Evolutionary conservation across 2,888 invertebrate species (phyloP).

Genomic region (Chirona hameri): DNA sequence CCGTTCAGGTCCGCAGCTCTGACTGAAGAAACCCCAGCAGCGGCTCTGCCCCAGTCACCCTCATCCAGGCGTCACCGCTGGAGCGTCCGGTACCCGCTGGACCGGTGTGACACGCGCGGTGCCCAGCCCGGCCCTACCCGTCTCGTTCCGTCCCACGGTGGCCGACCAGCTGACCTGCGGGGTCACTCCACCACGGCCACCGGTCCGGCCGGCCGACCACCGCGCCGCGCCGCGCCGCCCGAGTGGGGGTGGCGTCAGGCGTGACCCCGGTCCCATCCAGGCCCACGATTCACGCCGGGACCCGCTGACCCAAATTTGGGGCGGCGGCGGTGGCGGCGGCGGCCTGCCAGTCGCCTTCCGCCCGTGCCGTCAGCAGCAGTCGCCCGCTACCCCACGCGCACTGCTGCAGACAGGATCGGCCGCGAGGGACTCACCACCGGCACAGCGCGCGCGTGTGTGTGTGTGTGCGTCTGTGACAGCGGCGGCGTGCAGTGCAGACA

Average conservation of each 20-base stretch:
- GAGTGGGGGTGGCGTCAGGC: neutral
- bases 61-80: neutral
- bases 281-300: neutral
- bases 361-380: neutral
- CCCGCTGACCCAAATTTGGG: constrained; percentile 24
- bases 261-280: neutral
- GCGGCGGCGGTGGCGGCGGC: neutral
- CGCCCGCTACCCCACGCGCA: neutral
- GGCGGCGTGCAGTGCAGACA: neutral
- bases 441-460: neutral
- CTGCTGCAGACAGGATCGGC: neutral
- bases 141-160: neutral
- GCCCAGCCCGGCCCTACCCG: neutral
- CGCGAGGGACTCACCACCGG: neutral
- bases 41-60: neutral
- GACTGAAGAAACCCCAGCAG: too few relatives aligned
- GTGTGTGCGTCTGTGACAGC: neutral
- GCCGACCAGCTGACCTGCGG: neutral
- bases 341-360: neutral
- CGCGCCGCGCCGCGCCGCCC: neutral
- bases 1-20: too few relatives aligned
- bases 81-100: neutral
- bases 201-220: neutral
- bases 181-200: neutral
- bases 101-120: too few relatives aligned